Conservation (phyloP, 1,140 invertebrate genomes). For the Caligus rogercresseyi region DNA sequence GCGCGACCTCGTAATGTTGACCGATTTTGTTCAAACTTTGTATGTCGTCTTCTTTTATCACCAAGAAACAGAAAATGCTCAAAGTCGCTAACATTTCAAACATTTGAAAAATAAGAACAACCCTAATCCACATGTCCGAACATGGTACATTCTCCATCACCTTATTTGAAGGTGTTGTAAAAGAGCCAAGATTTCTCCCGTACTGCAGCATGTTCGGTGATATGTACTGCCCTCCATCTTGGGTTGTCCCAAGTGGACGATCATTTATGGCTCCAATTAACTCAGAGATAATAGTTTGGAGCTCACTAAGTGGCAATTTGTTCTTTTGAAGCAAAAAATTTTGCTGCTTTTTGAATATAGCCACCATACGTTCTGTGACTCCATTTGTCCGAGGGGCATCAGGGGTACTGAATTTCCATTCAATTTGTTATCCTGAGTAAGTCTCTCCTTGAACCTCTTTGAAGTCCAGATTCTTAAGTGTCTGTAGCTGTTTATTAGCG, state of each 20-base stretch:
- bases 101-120: no score
- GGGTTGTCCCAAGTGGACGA: not conserved
- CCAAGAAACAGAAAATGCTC: no score
- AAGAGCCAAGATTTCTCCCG: not conserved
- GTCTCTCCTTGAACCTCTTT: not conserved
- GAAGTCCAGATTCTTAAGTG: not conserved
- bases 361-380: slow-evolving; percentile 4
- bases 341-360: slow-evolving; percentile 1
- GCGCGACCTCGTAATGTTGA: no score
- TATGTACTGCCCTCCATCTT: not conserved
- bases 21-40: no score
- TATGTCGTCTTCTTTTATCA: no score
- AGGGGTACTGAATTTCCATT: slow-evolving; percentile 1
- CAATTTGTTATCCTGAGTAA: not conserved
- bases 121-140: not conserved
- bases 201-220: not conserved
- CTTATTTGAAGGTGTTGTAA: not conserved
- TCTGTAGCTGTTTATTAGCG: no score
- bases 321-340: not conserved
- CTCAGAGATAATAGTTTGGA: not conserved
- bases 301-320: not conserved
- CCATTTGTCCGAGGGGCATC: slow-evolving; percentile 4
- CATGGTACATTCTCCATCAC: not conserved
- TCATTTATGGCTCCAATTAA: not conserved
- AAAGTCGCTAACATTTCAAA: no score